A percentile compares a stretch with the other conserved stretches of the same genome.
These are phyloP conservation scores for Diarsia dahlii DNA, from an alignment of 2,888 invertebrate genomes.

Conservation along the genomic window DNA sequence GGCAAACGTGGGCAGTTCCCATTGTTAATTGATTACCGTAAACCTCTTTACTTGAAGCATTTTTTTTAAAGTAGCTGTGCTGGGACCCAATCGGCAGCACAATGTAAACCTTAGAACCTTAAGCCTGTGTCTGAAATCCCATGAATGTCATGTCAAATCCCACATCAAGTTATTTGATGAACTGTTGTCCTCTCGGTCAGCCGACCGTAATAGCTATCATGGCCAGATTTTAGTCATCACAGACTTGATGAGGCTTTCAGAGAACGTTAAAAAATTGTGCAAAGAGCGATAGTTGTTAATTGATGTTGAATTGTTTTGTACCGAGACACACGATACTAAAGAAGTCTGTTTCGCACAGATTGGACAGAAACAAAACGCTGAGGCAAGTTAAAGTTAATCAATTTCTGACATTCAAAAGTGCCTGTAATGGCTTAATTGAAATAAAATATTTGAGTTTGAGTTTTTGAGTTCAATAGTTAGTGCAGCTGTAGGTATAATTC, in stretches of 20 bases:
- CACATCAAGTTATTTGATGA: constrained; percentile 6
- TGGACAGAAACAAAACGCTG: constrained; percentile 2
- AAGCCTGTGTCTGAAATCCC: constrained; percentile 1
- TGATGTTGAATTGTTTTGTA: neutral
- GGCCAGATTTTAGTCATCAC: neutral
- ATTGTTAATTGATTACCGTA: constrained; percentile 34
- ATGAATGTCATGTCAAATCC: neutral
- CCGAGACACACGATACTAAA: neutral
- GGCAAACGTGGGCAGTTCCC: constrained; percentile 36
- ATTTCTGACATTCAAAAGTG: no score
- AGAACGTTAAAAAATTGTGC: neutral
- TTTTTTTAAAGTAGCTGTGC: neutral
- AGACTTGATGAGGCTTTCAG: neutral
- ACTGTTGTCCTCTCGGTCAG: constrained; percentile 1
- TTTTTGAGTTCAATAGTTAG: no score
- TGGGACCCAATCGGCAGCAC: neutral
- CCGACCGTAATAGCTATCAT: neutral
- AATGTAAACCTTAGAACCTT: neutral
- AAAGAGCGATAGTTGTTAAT: constrained; percentile 3
- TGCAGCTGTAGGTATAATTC: constrained; percentile 9
- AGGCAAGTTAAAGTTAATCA: constrained; percentile 6
- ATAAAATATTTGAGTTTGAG: no score
- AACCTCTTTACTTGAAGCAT: constrained; percentile 20
- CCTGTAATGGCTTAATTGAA: no score
- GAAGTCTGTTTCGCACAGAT: neutral